Evolutionary conservation across 2,888 invertebrate species (phyloP).

Genomic region (Nymphalis urticae): DNA sequence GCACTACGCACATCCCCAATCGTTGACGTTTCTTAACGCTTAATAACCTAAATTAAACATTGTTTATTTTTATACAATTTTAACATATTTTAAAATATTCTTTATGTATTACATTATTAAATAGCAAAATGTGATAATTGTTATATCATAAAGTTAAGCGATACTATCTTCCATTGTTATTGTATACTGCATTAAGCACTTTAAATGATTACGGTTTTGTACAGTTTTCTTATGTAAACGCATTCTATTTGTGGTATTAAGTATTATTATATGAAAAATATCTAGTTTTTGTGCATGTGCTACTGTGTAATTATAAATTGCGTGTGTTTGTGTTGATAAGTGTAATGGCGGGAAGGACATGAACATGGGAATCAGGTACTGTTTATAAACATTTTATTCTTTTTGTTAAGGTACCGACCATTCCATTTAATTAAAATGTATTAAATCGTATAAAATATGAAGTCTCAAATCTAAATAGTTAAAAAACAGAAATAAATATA

Average conservation of each 20-base stretch:
- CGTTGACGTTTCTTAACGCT: constrained; percentile 52
- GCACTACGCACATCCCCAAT: constrained; percentile 25
- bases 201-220: not conserved
- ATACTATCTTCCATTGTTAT: not conserved
- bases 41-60: constrained; percentile 40
- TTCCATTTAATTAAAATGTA: too few species aligned
- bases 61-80: constrained; percentile 37
- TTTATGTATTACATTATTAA: not conserved
- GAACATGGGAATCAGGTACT: constrained; percentile 22
- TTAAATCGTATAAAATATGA: too few species aligned
- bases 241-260: not conserved
- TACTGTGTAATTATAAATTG: not conserved
- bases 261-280: not conserved
- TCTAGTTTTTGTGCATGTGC: not conserved
- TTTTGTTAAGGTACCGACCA: too few species aligned
- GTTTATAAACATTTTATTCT: not conserved
- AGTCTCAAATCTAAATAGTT: too few species aligned
- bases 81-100: not conserved
- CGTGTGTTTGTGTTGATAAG: constrained; percentile 12
- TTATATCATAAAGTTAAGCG: not conserved
- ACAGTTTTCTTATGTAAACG: not conserved
- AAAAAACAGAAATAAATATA: too few species aligned
- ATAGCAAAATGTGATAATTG: not conserved
- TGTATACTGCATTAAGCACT: not conserved
- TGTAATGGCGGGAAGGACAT: constrained; percentile 31